Percentiles rank a stretch among this genome's conserved stretches.
Evolutionary conservation across 2,888 invertebrate genomes (phyloP).

Genomic region (Agriopis marginaria): DNA sequence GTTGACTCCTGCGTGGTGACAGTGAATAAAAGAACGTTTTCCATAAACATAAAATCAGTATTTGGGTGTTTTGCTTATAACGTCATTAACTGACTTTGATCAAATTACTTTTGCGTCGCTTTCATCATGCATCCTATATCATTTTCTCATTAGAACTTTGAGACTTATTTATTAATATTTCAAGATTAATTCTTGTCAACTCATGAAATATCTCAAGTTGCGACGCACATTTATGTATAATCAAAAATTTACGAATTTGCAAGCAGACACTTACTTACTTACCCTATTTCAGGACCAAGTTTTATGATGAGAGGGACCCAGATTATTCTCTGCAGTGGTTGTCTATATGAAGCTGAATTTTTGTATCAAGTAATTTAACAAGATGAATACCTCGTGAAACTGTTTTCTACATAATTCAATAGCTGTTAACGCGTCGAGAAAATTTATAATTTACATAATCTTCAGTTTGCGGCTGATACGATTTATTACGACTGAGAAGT

Average conservation of each 20-base stretch:
- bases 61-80: not conserved
- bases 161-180: slow-evolving; percentile 49
- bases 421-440: slow-evolving; percentile 22
- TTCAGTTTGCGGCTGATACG: not conserved
- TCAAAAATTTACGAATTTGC: slow-evolving; percentile 57
- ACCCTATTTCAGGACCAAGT: slow-evolving; percentile 51
- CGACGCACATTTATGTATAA: slow-evolving; percentile 36
- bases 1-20: slow-evolving; percentile 68
- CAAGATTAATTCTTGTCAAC: slow-evolving; percentile 47
- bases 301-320: slow-evolving; percentile 51
- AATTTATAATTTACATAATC: slow-evolving; percentile 9
- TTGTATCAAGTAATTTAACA: slow-evolving; percentile 44
- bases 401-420: slow-evolving; percentile 38
- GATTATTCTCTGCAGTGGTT: slow-evolving; percentile 43
- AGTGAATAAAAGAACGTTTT: slow-evolving; percentile 48
- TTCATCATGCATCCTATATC: not conserved
- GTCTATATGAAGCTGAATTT: slow-evolving; percentile 46
- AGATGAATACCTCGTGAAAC: slow-evolving; percentile 45
- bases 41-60: slow-evolving; percentile 33
- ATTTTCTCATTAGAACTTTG: slow-evolving; percentile 2
- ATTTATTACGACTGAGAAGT: not conserved
- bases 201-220: slow-evolving; percentile 37
- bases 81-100: not conserved
- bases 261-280: slow-evolving; percentile 58
- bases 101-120: not conserved